A percentile compares a stretch with the other conserved stretches of the same genome.
Evolutionary conservation across 2,113 vertebrate species (phyloP).

Genomic region (Periophthalmodon schlosseri): DNA sequence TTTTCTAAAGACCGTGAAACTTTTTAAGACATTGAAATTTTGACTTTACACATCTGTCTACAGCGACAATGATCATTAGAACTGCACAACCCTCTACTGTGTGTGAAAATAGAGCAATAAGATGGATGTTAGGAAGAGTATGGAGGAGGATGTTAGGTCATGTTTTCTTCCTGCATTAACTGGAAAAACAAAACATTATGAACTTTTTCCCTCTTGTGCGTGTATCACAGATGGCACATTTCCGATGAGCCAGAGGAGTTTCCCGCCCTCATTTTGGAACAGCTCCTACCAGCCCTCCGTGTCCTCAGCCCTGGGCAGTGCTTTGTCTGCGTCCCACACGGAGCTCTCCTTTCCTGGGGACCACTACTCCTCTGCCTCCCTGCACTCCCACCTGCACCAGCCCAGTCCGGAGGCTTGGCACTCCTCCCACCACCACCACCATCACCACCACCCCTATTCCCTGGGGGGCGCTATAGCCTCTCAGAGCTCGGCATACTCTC

Average conservation of each 20-base stretch:
- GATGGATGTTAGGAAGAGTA: too few relatives aligned
- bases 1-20: too few relatives aligned
- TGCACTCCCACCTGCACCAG: slow-evolving; percentile 94
- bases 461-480: slow-evolving; percentile 82
- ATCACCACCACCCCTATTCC: slow-evolving; percentile 89
- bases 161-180: too few relatives aligned
- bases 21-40: too few relatives aligned
- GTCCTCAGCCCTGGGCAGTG: slow-evolving; percentile 79
- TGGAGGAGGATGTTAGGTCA: too few relatives aligned
- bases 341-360: slow-evolving; percentile 90
- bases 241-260: slow-evolving; percentile 96
- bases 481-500: slow-evolving; percentile 85
- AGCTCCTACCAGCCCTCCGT: slow-evolving; percentile 89
- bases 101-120: too few relatives aligned
- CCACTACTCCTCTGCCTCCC: slow-evolving; percentile 84
- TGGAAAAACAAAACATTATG: not conserved
- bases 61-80: too few relatives aligned
- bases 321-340: slow-evolving; percentile 81
- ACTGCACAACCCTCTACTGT: too few relatives aligned
- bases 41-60: too few relatives aligned
- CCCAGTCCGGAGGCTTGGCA: slow-evolving; percentile 88
- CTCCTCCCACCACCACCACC: slow-evolving; percentile 84
- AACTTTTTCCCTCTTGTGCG: not conserved
- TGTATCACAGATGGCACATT: slow-evolving; percentile 84
- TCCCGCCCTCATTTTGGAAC: slow-evolving; percentile 98